A percentile compares a stretch with the other conserved stretches of the same genome.
Conservation (phyloP, 1,140 invertebrate species). For the Teleogryllus occipitalis region DNA sequence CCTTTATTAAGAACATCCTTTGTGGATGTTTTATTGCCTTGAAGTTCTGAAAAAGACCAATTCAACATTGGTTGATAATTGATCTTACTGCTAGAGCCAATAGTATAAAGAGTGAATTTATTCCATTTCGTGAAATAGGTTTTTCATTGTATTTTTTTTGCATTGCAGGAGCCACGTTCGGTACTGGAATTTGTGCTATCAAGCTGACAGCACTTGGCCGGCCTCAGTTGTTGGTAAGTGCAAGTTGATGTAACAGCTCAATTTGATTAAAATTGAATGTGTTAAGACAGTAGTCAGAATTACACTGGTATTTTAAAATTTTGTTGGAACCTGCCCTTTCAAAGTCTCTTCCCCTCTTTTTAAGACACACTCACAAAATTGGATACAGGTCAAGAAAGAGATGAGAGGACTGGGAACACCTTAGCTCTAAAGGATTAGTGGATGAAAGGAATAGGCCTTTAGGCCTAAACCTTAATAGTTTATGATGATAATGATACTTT, state of each 20-base stretch:
- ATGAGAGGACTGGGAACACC: too few species aligned
- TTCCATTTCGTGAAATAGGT: not conserved
- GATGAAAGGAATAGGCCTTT: too few species aligned
- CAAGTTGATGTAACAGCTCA: not conserved
- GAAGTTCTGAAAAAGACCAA: not conserved
- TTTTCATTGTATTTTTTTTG: not conserved
- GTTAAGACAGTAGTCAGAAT: too few species aligned
- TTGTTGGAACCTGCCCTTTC: too few species aligned
- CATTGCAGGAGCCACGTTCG: constrained; percentile 76
- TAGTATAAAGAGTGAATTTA: not conserved
- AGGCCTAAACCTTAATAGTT: too few species aligned
- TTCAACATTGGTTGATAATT: not conserved
- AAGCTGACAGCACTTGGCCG: constrained; percentile 95
- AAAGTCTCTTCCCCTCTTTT: too few species aligned
- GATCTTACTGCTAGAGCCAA: not conserved
- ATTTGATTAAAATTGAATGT: too few species aligned
- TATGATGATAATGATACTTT: too few species aligned
- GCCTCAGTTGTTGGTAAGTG: constrained; percentile 86
- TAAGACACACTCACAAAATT: too few species aligned
- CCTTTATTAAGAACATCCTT: not conserved
- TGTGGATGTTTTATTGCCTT: not conserved
- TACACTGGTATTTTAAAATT: too few species aligned
- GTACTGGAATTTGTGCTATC: constrained; percentile 92
- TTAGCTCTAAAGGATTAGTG: too few species aligned
- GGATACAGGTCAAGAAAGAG: too few species aligned